A percentile compares a stretch with the other conserved stretches of the same genome.
Evolutionary conservation across 1,140 invertebrate species (phyloP).

Genomic region (Sycophaga agraensis): DNA sequence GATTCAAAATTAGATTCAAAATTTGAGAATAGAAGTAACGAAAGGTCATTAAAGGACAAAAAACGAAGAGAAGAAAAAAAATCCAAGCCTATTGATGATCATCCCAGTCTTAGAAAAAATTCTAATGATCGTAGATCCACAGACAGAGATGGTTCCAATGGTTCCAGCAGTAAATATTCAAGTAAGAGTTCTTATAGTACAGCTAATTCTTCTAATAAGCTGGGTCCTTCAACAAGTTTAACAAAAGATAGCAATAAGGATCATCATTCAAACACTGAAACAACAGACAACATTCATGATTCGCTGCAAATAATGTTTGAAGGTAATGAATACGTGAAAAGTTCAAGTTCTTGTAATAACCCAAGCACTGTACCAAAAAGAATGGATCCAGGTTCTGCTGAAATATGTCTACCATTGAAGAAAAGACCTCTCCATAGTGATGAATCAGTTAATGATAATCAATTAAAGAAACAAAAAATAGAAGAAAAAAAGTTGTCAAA

Average conservation of each 20-base stretch:
- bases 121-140: conserved; percentile 53
- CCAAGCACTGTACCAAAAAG: conserved; percentile 1
- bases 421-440: conserved; percentile 42
- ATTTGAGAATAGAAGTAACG: conserved; percentile 40
- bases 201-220: conserved; percentile 37
- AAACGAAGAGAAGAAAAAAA: conserved; percentile 53
- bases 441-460: conserved; percentile 31
- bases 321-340: neutral
- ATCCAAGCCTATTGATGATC: conserved; percentile 51
- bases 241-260: conserved; percentile 45
- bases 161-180: conserved; percentile 50
- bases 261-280: conserved; percentile 49
- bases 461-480: conserved; percentile 26
- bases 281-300: conserved; percentile 48
- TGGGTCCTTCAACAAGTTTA: conserved; percentile 37
- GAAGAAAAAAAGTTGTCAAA: conserved; percentile 9
- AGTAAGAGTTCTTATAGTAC: conserved; percentile 41
- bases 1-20: conserved; percentile 11
- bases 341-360: neutral
- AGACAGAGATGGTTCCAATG: conserved; percentile 55
- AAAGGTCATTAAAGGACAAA: conserved; percentile 45
- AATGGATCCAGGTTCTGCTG: conserved; percentile 20
- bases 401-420: conserved; percentile 47
- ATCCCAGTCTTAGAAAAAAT: conserved; percentile 50
- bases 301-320: conserved; percentile 30